phyloP scores from a whole-genome alignment of 2,888 invertebrate species.

The Tinea semifulvella region DNA sequence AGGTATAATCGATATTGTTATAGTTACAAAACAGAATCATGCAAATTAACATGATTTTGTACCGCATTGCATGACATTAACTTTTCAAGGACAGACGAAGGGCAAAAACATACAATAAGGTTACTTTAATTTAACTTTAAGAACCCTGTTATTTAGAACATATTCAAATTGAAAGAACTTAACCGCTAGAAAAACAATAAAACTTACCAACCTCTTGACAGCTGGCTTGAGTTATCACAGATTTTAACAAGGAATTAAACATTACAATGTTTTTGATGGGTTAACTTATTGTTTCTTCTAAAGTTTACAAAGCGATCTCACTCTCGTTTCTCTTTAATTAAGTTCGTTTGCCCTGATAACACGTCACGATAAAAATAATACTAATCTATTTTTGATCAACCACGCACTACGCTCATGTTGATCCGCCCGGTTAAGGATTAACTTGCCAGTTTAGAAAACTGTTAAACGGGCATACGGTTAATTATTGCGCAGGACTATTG shows the following conservation, averaged over 20 bases:
- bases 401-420: conserved; percentile 56
- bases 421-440: conserved; percentile 34
- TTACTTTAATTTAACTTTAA: background rate
- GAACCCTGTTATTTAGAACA: background rate
- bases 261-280: conserved; percentile 62
- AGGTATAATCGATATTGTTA: background rate
- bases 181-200: conserved; percentile 22
- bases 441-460: conserved; percentile 5
- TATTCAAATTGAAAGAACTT: background rate
- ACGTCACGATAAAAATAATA: conserved; percentile 57
- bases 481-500: background rate
- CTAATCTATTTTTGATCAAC: conserved; percentile 56
- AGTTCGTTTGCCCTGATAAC: conserved; percentile 49
- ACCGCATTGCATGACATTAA: conserved; percentile 34
- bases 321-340: conserved; percentile 20
- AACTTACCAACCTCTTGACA: conserved; percentile 84
- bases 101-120: conserved; percentile 26
- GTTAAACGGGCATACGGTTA: background rate
- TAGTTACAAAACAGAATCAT: conserved; percentile 1
- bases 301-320: conserved; percentile 33
- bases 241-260: conserved; percentile 70
- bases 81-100: conserved; percentile 57
- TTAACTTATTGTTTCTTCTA: conserved; percentile 31
- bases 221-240: conserved; percentile 71
- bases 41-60: conserved; percentile 16